Conservation (phyloP, 2,797 vertebrate species). For the Danio albolineatus region DNA sequence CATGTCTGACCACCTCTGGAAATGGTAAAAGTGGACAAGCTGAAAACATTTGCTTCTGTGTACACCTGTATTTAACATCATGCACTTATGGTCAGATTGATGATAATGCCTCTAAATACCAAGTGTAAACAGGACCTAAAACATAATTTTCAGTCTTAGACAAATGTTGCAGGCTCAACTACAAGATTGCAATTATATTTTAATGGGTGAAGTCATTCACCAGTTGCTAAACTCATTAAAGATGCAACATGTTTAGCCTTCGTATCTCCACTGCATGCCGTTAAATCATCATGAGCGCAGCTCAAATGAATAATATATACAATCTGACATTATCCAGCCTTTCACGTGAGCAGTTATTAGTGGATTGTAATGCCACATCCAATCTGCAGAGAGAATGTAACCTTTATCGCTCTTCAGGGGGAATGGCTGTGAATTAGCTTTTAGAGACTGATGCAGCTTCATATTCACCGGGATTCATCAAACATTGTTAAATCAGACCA, state of each 20-base stretch:
- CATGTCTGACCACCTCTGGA: too few relatives aligned
- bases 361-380: constrained; percentile 12
- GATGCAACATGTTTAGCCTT: constrained; percentile 40
- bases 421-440: constrained; percentile 6
- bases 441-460: constrained; percentile 72
- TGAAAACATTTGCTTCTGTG: too few relatives aligned
- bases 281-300: constrained; percentile 22
- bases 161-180: not conserved
- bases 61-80: too few relatives aligned
- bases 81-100: too few relatives aligned
- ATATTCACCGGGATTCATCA: constrained; percentile 67
- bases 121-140: too few relatives aligned
- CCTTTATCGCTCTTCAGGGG: constrained; percentile 19
- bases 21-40: too few relatives aligned
- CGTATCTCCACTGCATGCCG: not conserved
- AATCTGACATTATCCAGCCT: constrained; percentile 34
- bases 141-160: not conserved
- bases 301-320: constrained; percentile 45
- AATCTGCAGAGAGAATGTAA: constrained; percentile 33
- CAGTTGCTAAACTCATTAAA: constrained; percentile 29
- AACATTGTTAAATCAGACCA: not conserved
- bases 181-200: constrained; percentile 1
- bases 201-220: not conserved
- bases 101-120: too few relatives aligned
- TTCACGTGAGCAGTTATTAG: constrained; percentile 24